Evolutionary conservation across 30 jellyfish, hydroid and myxozoan species (phyloP), one percentile per base, ranked within the genome.

Genomic region (Chrysaora quinquecirrha): DNA sequence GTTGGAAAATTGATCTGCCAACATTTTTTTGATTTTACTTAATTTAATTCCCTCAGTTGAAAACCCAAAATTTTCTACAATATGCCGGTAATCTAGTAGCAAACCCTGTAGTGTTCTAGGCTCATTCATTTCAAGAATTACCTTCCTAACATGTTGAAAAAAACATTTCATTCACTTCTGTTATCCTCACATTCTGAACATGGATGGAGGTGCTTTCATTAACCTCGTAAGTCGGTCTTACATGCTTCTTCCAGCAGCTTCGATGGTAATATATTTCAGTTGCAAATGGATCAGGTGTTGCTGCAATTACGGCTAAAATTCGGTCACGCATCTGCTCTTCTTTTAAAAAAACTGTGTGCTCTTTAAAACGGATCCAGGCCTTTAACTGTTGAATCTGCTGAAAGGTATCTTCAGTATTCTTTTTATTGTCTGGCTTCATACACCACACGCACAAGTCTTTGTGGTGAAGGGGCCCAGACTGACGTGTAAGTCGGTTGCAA

Each of bases 241-340:
- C 20, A 24, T 64, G 20, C 24, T 64, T 64, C 76, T 64, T 64
- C 76, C 76, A 64, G 48, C 76, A 64, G 76, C 60, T 7, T 64
- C 58, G 11, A 27, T 64, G 76, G 27, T 64, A 64, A 20, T 24
- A 24, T 3, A 64, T 64, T 30, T 73, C 73, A 22, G 85, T 48
- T 21, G 85, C 85, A 73, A 73, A 73, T 0, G 85, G 85, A 31
- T 73, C 85, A 0, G 76, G 85, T 48, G 85, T 73, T 19, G 76
- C 76, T 46, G 76, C 76, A 1, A 73, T 73, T 46, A 49, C 73
- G 76, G 85, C 73, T 29, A 73, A 48, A 43, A 73, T 73, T 3
- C 73, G 23, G 30, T 73, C 85, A 22, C 73, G 85, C 85, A 73
- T 73, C 76, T 46, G 76, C 12, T 46, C 50, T 21, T 73, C 85